Evolutionary conservation across 2,888 invertebrate genomes (phyloP).

Genomic region (Achlya flavicornis): DNA sequence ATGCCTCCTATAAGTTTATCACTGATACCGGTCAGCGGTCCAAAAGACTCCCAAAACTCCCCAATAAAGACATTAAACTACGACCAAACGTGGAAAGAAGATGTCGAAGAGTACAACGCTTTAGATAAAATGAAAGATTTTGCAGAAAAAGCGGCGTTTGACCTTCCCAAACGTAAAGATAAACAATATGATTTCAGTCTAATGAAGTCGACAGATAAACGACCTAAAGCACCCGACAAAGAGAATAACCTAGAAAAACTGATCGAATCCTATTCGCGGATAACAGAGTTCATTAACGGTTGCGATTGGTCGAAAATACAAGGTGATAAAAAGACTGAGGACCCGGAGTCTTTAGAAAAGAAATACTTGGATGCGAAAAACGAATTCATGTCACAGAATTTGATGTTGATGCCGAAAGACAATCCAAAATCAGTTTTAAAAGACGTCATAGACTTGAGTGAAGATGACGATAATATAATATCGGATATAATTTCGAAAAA

Average conservation of each 20-base stretch:
- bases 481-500: constrained; percentile 68
- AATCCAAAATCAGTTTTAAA: constrained; percentile 60
- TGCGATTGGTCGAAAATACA: constrained; percentile 75
- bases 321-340: constrained; percentile 59
- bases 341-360: constrained; percentile 68
- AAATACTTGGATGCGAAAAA: constrained; percentile 79
- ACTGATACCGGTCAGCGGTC: constrained; percentile 71
- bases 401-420: constrained; percentile 75
- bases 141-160: constrained; percentile 78
- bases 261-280: constrained; percentile 76
- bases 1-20: constrained; percentile 80
- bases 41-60: constrained; percentile 59
- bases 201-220: constrained; percentile 41
- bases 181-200: constrained; percentile 60
- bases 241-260: constrained; percentile 72
- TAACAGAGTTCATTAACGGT: constrained; percentile 78
- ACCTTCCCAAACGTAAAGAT: constrained; percentile 70
- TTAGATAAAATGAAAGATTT: constrained; percentile 81
- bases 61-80: constrained; percentile 67
- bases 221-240: constrained; percentile 53
- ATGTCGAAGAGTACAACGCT: constrained; percentile 75
- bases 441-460: constrained; percentile 73
- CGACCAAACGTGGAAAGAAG: constrained; percentile 67
- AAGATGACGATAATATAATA: constrained; percentile 64
- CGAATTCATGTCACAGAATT: constrained; percentile 76